Base-by-base conservation (phyloP, 2,113 vertebrate species). In the Todiramphus saurophagus region DNA sequence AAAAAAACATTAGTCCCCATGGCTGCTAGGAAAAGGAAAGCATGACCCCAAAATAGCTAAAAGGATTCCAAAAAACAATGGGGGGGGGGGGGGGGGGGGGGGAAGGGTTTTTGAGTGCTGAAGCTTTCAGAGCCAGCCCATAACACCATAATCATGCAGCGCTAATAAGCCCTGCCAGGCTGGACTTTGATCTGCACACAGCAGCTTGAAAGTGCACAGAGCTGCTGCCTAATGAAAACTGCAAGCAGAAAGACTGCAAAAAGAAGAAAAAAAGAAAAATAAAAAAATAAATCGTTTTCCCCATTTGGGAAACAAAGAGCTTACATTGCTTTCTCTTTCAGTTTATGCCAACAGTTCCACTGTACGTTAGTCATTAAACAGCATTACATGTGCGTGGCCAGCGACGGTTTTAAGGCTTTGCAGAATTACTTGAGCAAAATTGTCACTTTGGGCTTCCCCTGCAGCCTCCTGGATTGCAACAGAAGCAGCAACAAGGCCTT, bases 141-240 rank as follows among this genome's bases (percentile, higher is more conserved):
- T 88, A 93, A 80, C 87, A 56, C 93, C 77, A 27, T 85, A 93
- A 96, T 95, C 93, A 94, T 41, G 82, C 84, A 80, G 94, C 3
- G 74, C 87, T 96, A 96, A 96, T 95, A 96, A 96, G 91, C 87
- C 78, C 84, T 97, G 93, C 93, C 68, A 94, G 90, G 77, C 92
- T 94, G 95, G 95, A 94, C 95, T 96, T 93, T 93, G 96, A 93
- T 96, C 96, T 97, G 91, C 17, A 10, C 93, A 64, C 74, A 85
- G 89, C 87, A 83, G 93, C 91, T 94, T 89, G 87, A 37, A 91
- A 89, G 75, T 80, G 81, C 18, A 0, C 83, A 89, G 96, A 87
- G 87, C 95, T 87, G 88, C 77, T 82, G 89, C 92, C 92, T 95
- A 83, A 90, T 89, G 83, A 92, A 95, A 93, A 94, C 88, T 77